Conservation (phyloP, 2,797 vertebrate species). For the Alosa sapidissima region DNA sequence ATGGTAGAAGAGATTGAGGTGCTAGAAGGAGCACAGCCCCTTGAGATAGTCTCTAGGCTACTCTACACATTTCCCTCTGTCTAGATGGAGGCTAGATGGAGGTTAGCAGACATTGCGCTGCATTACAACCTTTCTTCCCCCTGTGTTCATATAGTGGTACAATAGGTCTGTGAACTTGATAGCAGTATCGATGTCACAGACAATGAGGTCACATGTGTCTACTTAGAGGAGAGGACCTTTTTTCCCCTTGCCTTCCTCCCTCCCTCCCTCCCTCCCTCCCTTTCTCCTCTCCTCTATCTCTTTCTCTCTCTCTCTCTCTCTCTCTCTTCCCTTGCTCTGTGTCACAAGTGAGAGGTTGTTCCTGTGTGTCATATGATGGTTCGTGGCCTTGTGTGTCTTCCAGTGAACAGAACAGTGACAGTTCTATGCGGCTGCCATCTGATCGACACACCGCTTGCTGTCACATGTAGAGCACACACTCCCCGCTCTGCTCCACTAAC, state of each 20-base stretch:
- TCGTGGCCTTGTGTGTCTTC: conserved; percentile 81
- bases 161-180: not conserved
- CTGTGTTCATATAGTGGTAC: not conserved
- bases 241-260: not conserved
- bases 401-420: conserved; percentile 88
- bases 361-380: conserved; percentile 88
- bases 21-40: not conserved
- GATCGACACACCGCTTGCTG: conserved; percentile 76
- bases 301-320: conserved; percentile 30
- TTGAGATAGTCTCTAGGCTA: not conserved
- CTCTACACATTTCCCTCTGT: not conserved
- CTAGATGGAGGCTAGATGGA: not conserved
- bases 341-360: conserved; percentile 78
- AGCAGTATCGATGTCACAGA: conserved; percentile 33
- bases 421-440: conserved; percentile 85
- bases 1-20: not conserved
- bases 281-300: conserved; percentile 44
- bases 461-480: conserved; percentile 86
- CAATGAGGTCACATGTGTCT: conserved; percentile 43
- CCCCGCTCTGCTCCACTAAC: conserved; percentile 67
- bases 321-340: conserved; percentile 50
- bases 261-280: conserved; percentile 31
- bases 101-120: not conserved
- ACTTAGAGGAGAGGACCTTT: conserved; percentile 53
- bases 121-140: not conserved